These are phyloP conservation scores for pig (Sus scrofa) DNA, from an alignment of 2,113 vertebrate genomes.

Conservation along the genomic window T2T-Sscrofa CM000820.6:15316501-15317000, in stretches of 20 bases:
- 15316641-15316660: not conserved
- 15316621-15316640: not conserved
- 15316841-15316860: no score
- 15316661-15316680: not conserved
- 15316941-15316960: no score
- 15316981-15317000: no score
- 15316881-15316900: no score
- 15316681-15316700: not conserved
- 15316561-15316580: not conserved
- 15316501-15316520: constrained; percentile 3
- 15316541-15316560: not conserved
- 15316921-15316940: no score
- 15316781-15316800: no score
- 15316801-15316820: no score
- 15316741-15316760: not conserved
- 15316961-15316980: no score
- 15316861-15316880: no score
- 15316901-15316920: no score
- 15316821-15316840: no score
- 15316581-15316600: not conserved
- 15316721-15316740: not conserved
- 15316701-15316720: not conserved
- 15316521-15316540: not conserved
- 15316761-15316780: not conserved
- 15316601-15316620: not conserved